These are phyloP conservation scores for Calidris pugnax DNA, from an alignment of 2,113 vertebrate genomes.

Conservation along the genomic window DNA sequence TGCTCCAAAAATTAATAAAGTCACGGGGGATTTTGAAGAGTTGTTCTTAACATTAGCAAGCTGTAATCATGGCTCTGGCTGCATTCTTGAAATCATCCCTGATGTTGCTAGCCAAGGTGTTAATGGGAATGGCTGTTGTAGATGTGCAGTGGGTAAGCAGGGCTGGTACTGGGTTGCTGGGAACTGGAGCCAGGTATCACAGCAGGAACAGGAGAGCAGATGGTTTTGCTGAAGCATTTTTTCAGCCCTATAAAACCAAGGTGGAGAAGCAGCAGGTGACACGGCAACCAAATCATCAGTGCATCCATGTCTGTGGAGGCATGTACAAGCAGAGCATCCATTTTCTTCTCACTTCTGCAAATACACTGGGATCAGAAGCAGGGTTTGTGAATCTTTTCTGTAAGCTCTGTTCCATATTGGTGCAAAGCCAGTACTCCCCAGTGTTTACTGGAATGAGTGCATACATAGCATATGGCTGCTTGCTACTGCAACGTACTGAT, in stretches of 20 bases:
- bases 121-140: neutral
- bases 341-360: neutral
- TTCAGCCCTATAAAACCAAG: neutral
- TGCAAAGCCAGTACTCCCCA: neutral
- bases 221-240: neutral
- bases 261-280: neutral
- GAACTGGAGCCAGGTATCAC: neutral
- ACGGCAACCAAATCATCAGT: neutral
- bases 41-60: neutral
- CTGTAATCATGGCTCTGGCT: neutral
- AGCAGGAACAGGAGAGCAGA: neutral
- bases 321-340: neutral
- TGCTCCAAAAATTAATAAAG: neutral
- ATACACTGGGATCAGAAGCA: neutral
- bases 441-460: neutral
- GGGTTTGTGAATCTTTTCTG: neutral
- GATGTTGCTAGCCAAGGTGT: neutral
- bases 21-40: neutral
- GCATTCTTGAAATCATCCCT: neutral
- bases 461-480: slow-evolving; percentile 15
- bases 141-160: neutral
- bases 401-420: neutral
- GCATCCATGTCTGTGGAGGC: neutral
- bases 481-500: neutral
- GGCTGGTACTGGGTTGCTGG: neutral